Evolutionary conservation across 2,113 vertebrate species (phyloP).

Genomic region (Columbina picui): DNA sequence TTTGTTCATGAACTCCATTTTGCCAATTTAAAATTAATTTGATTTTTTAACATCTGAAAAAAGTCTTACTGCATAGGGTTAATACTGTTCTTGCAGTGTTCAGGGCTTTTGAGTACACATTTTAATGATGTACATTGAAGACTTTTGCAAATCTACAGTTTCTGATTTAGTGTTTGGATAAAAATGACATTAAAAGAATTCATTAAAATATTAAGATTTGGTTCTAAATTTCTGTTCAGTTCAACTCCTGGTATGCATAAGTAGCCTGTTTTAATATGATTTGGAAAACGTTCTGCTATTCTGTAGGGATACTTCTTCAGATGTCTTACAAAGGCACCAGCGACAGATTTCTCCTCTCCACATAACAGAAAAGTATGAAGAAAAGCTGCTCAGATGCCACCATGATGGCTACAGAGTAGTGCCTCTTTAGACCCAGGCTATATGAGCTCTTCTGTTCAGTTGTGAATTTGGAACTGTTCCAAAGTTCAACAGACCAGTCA

Average conservation of each 20-base stretch:
- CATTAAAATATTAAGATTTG: not conserved
- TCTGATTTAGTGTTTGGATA: not conserved
- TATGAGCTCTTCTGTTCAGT: not conserved
- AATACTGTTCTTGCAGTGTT: not conserved
- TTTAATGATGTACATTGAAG: not conserved
- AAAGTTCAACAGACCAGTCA: not conserved
- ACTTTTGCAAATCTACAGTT: not conserved
- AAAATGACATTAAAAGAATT: not conserved
- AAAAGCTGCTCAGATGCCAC: not conserved
- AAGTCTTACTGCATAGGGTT: not conserved
- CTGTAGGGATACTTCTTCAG: not conserved
- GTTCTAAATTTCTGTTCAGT: not conserved
- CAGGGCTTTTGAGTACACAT: not conserved
- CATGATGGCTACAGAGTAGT: not conserved
- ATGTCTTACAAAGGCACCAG: not conserved
- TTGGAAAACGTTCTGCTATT: not conserved
- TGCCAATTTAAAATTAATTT: not conserved
- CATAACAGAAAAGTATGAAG: not conserved
- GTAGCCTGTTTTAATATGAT: not conserved
- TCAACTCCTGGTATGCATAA: not conserved
- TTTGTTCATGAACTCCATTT: not conserved
- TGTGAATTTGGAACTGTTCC: not conserved
- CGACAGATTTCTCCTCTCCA: not conserved
- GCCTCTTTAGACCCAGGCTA: not conserved
- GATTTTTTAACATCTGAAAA: not conserved